Evolutionary conservation across 2,888 invertebrate species (phyloP), one percentile per base, ranked within the genome.

Genomic region (Amiota communis): DNA sequence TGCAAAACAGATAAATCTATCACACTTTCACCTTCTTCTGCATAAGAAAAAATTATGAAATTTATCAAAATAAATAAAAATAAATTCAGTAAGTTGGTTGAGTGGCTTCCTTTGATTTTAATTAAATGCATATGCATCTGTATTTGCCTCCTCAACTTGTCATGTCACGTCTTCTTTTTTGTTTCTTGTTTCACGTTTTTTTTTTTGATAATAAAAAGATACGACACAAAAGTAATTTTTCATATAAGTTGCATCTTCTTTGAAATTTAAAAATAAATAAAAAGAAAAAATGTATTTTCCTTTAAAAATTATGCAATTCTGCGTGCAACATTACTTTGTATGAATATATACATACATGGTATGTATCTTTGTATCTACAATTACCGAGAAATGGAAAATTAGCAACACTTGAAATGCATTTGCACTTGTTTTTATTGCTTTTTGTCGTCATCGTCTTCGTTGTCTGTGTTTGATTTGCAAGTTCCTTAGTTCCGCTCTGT

Each of bases 261-360:
- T 53, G 53, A 53, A n/a, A 53, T 53, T 17, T 20, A 59, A 20
- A 59, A 59, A 59, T 36, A 59, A 59, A 59, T 20, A 59, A 15
- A 17, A 53, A 12, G 0, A 8, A 8, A 53, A 53, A n/a, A 12
- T 53, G 12, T 4, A n/a, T n/a, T n/a, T n/a, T 53, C 12, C 53
- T n/a, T 53, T 53, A 53, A 53, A 59, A 59, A 59, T 59, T 59
- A 20, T 20, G 59, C 59, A 59, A 59, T 59, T 59, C 20, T 59
- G 59, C 59, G 59, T 59, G 59, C 59, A 59, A 20, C 20, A 36
- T 36, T 36, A 36, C 36, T 36, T 36, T 36, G 36, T 36, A 36
- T 36, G 36, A 36, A 36, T 36, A 6, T 36, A 36, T 36, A 2
- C 3, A 23, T 3, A 23, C 3, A 23, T 23, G 23, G 23, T 23